Evolutionary conservation across 2,888 invertebrate species (phyloP).

Genomic region (Tachina grossa): DNA sequence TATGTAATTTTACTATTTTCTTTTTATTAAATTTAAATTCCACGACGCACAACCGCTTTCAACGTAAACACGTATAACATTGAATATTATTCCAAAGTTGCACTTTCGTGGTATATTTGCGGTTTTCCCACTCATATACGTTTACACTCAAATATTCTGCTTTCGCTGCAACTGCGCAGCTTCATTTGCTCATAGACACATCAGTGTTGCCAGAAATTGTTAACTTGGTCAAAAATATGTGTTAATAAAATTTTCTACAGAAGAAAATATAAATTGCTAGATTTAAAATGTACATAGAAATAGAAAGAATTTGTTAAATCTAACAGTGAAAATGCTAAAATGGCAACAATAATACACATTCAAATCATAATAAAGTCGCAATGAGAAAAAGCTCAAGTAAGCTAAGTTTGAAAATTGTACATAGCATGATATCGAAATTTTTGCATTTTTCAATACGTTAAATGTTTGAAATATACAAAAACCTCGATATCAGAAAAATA

Average conservation of each 20-base stretch:
- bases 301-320: too few species aligned
- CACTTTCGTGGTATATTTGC: slow-evolving; percentile 40
- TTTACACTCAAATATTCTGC: slow-evolving; percentile 23
- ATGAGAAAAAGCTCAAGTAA: neutral
- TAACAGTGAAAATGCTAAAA: too few species aligned
- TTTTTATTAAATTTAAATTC: slow-evolving; percentile 25
- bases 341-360: neutral
- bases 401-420: neutral
- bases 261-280: too few species aligned
- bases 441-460: too few species aligned
- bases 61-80: slow-evolving; percentile 78
- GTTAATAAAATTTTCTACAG: too few species aligned
- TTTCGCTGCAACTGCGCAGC: slow-evolving; percentile 18
- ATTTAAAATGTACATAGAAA: too few species aligned
- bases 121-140: slow-evolving; percentile 21
- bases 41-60: slow-evolving; percentile 75
- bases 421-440: too few species aligned
- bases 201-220: too few species aligned
- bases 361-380: neutral
- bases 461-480: too few species aligned
- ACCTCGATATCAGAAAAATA: too few species aligned
- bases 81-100: slow-evolving; percentile 51
- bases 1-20: slow-evolving; percentile 32
- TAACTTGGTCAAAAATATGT: too few species aligned
- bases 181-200: neutral